Conservation (phyloP, 2,888 invertebrate genomes). For the Matsumyia berberina region DNA sequence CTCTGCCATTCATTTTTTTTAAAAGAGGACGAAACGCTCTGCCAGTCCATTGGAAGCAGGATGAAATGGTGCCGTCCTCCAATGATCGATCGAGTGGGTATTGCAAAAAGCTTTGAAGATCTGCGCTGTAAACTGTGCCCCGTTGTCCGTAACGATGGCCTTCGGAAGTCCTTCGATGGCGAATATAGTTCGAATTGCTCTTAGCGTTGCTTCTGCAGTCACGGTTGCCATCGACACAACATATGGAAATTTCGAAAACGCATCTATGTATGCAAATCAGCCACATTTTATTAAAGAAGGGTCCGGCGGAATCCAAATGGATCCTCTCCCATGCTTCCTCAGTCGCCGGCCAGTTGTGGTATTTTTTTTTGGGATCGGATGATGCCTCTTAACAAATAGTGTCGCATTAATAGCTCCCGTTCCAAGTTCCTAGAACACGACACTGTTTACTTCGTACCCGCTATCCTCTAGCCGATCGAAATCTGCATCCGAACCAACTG, state of each 20-base stretch:
- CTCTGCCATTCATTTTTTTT: neutral
- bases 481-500: too few species aligned
- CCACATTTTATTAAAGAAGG: constrained; percentile 32
- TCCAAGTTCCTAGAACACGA: neutral
- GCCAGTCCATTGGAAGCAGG: neutral
- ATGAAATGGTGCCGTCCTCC: constrained; percentile 22
- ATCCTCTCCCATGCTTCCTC: constrained; percentile 9
- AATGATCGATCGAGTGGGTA: constrained; percentile 10
- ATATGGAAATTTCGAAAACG: constrained; percentile 34
- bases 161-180: neutral
- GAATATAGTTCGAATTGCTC: neutral
- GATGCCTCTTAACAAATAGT: too few species aligned
- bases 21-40: neutral
- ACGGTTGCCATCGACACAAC: constrained; percentile 17
- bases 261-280: constrained; percentile 28
- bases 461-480: too few species aligned
- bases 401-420: too few species aligned
- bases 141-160: constrained; percentile 17
- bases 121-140: constrained; percentile 15
- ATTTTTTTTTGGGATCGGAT: too few species aligned
- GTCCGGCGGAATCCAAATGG: constrained; percentile 21
- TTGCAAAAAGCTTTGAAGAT: constrained; percentile 6
- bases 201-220: neutral
- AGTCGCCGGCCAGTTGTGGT: too few species aligned
- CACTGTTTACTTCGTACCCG: too few species aligned